Base-by-base conservation (phyloP, 2,888 invertebrate genomes). In the Drosophila kambysellisi region DNA sequence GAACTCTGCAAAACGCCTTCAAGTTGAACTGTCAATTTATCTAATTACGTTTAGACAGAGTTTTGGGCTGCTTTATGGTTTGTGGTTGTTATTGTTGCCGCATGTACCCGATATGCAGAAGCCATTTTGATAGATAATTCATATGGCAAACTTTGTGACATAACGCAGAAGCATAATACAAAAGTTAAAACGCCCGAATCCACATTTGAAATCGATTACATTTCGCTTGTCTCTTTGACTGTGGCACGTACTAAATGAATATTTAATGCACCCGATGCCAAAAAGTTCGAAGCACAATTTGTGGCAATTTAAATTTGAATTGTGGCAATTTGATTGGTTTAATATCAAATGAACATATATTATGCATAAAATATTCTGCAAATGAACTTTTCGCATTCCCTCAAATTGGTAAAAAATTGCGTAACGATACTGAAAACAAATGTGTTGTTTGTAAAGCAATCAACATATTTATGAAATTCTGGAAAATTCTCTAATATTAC, bases 201-300 rank as follows among this genome's bases (percentile, higher is more conserved):
- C 68, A 58, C 43, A 79, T 70, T 72, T 48, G 39, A 64, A 76
- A 69, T 72, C 60, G 65, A 71, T 74, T 68, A 53, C 41, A 39
- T 62, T 73, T 48, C 50, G 52, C 15, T 59, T 66, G 32, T 57
- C 46, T 57, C 32, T 74, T 67, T 76, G 74, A 70, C 71, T 72
- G 79, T 85, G 70, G 70, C 88, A 85, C 86, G 75, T 72, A 68
- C 12, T 52, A 57, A 70, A 76, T 90, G 56, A 77, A 88, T 86
- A 77, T 76, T 75, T 86, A 56, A 76, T 82, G 58, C 52, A 20
- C 15, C 29, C 43, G 53, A 67, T 66, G 71, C 33, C 67, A 67
- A 65, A 74, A 68, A 52, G 63, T 71, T 65, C 48, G 43, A 51
- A 37, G 25, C 30, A 37, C 68, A 82, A 72, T 80, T 80, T 72